Conservation (phyloP, 2,113 vertebrate species). For the Scolopax mira region DNA sequence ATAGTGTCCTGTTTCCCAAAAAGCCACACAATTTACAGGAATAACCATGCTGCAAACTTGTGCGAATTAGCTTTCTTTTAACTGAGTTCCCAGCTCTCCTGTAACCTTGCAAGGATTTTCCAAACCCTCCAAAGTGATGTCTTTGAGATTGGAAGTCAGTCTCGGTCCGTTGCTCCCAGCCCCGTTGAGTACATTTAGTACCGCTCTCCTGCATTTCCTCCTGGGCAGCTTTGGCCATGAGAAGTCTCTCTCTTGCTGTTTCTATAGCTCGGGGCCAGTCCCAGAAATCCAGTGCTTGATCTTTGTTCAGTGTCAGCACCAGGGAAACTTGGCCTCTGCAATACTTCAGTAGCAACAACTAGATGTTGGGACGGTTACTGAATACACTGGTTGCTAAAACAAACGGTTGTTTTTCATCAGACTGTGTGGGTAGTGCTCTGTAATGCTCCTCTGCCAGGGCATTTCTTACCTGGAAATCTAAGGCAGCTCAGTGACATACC, state of each 20-base stretch:
- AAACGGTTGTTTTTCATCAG: neutral
- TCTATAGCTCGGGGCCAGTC: neutral
- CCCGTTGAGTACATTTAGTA: rapidly evolving
- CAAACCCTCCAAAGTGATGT: neutral
- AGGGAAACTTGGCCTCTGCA: neutral
- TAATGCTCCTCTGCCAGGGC: neutral
- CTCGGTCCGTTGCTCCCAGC: neutral
- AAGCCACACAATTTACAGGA: neutral
- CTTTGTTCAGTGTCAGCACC: neutral
- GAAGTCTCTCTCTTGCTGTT: neutral
- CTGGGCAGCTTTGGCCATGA: neutral
- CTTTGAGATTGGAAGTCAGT: neutral
- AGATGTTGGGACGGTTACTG: neutral
- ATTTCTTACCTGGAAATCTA: neutral
- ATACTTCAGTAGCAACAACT: neutral
- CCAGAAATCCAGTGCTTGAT: neutral
- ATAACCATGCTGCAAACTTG: neutral
- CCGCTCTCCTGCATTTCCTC: neutral
- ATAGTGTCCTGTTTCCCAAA: neutral
- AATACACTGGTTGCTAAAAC: neutral
- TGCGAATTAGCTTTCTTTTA: neutral
- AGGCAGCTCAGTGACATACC: neutral
- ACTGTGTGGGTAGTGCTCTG: neutral
- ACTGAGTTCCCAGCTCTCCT: neutral
- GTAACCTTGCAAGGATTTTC: neutral